Evolutionary conservation across 2,113 vertebrate genomes (phyloP), one percentile per base, ranked within the genome.

Genomic region (Paracanthobrama guichenoti): DNA sequence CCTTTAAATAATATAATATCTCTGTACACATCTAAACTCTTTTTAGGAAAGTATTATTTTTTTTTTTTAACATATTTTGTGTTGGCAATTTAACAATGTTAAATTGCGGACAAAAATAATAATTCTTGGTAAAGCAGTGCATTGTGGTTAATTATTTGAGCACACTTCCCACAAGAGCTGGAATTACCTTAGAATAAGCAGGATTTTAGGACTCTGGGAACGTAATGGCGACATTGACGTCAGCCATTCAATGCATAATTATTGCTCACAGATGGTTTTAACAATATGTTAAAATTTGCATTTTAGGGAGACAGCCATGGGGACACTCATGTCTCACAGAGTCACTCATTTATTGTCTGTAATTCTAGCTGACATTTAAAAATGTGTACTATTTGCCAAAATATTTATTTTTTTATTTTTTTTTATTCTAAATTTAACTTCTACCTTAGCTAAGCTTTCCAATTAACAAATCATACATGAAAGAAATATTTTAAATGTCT

Each of bases 281-380:
- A 79, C 76, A 79, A 44, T 62, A 79, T 79, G 76, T 18, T 79
- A 6, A 79, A 44, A 79, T 79, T 79, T 46, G 76, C 76, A 62
- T 79, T 79, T 79, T 60, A 24, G 76, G 22, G 55, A 79, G 76
- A 79, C 76, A 62, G 76, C 55, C 31, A 42, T 60, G 31, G n/a
- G 22, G 76, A 44, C 55, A 60, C n/a, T 44, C 14, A 0, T 42
- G 31, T 78, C 75, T 55, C 48, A 55, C 72, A 2, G 22, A 53
- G 75, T 78, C 22, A 78, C 39, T 6, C 18, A 44, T 16, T 44
- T 44, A 44, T 24, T 44, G 22, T 60, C 31, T 78, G 12, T 26
- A 60, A 60, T 24, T 60, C 76, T 44, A 7, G 2, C 35, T 79
- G 76, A 44, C 35, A 62, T 59, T 24, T 14, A 13, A 42, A 28